phyloP scores from a whole-genome alignment of 92 coral and sea anemone species.

The Galaxea fascicularis region DNA sequence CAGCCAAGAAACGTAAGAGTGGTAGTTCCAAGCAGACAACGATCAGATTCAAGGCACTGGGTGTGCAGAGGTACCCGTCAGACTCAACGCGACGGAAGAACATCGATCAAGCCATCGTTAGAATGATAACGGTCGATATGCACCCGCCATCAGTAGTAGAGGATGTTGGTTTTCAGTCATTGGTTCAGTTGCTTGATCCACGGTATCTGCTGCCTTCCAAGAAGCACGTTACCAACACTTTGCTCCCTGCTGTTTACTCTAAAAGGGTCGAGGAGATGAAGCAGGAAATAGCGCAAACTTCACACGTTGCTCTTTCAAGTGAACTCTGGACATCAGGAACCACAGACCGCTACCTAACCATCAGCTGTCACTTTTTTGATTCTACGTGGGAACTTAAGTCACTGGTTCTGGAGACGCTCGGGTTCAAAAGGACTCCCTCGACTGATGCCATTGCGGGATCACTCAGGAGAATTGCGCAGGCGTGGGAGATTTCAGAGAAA shows the following conservation, averaged over 20 bases:
- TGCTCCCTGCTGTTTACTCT: slow-evolving; percentile 29
- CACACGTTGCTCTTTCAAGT: slow-evolving; percentile 37
- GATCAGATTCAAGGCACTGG: slow-evolving; percentile 1
- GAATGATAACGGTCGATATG: slow-evolving; percentile 14
- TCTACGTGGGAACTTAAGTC: slow-evolving; percentile 42
- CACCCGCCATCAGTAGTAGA: slow-evolving; percentile 42
- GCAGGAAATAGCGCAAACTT: slow-evolving; percentile 16
- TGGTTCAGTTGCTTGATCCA: slow-evolving; percentile 38
- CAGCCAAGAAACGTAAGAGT: slow-evolving; percentile 19
- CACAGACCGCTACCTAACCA: slow-evolving; percentile 26
- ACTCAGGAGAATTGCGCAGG: slow-evolving; percentile 24
- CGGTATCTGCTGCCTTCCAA: slow-evolving; percentile 51
- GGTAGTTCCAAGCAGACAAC: slow-evolving; percentile 12
- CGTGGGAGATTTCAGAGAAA: slow-evolving; percentile 44
- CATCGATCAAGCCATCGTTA: slow-evolving; percentile 35
- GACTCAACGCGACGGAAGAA: slow-evolving; percentile 24
- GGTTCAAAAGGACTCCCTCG: slow-evolving; percentile 7
- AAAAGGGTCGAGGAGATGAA: slow-evolving; percentile 20
- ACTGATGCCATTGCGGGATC: slow-evolving; percentile 39
- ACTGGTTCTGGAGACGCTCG: slow-evolving; percentile 48
- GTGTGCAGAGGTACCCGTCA: slow-evolving; percentile 23
- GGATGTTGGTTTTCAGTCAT: slow-evolving; percentile 33
- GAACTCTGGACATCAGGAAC: slow-evolving; percentile 43
- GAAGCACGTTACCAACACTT: slow-evolving; percentile 22
- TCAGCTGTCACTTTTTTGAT: slow-evolving; percentile 28